Evolutionary conservation across 2,797 vertebrate species (phyloP), one percentile per base, ranked within the genome.

Genomic region (Macropodus opercularis): DNA sequence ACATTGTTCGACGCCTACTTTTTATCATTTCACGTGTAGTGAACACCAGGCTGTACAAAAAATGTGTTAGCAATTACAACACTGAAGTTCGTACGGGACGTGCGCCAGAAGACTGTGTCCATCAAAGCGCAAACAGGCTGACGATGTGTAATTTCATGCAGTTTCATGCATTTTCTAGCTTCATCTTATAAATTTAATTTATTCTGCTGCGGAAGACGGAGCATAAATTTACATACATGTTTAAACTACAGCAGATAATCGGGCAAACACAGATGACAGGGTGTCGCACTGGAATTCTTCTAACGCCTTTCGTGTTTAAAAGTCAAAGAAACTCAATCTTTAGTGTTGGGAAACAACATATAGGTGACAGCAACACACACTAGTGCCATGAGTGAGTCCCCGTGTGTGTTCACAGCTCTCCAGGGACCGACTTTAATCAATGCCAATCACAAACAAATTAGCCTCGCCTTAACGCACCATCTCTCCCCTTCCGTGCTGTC

Each of bases 381-480:
- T 69, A 22, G 44, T 69, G 56, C 66, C 47, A 58, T 18, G 62
- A 74, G 21, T 26, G 63, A 67, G 52, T 63, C 40, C 55, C 40
- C 4, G 23, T 62, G 50, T 68, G 50, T 62, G 38, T 62, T 60
- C 60, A 23, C 41, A 29, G 46, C 72, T 77, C 86, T 66, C 75
- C 46, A 9, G 78, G 77, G 86, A 71, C 64, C 1, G 19, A 79
- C 81, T 86, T 80, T 84, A 80, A 88, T 88, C 82, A 83, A 83
- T 87, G 79, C 65, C 84, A 86, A 87, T 88, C 88, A 83, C 77
- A 85, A 86, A 88, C 81, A 83, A 86, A 89, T 89, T 86, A 85
- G 83, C 77, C 49, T 72, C 60, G 58, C 85, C 78, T 85, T 77
- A 86, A 81, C 13, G 77, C 87, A 81, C 83, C 81, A 65, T 71